Evolutionary conservation across 2,888 invertebrate species (phyloP).

Genomic region (Drosophila subsilvestris): DNA sequence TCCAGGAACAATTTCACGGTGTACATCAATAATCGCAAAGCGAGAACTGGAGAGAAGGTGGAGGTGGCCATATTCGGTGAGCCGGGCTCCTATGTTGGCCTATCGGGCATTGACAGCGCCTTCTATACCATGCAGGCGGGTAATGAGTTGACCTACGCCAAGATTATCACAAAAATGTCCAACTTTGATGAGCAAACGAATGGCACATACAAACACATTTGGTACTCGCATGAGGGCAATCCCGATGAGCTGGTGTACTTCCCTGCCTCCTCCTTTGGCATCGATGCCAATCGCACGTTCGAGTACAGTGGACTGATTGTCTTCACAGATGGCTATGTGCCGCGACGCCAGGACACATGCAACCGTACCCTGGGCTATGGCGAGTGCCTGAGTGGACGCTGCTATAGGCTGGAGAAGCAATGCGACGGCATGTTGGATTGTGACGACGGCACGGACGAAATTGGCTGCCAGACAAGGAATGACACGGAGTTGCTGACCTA

Average conservation of each 20-base stretch:
- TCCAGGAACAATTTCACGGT: slow-evolving; percentile 95
- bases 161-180: slow-evolving; percentile 94
- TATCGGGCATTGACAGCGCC: slow-evolving; percentile 94
- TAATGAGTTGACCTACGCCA: slow-evolving; percentile 94
- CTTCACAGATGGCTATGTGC: slow-evolving; percentile 93
- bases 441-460: slow-evolving; percentile 93
- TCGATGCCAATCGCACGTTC: slow-evolving; percentile 97
- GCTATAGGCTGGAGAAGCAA: slow-evolving; percentile 89
- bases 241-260: slow-evolving; percentile 94
- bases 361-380: slow-evolving; percentile 89
- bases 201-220: slow-evolving; percentile 92
- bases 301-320: slow-evolving; percentile 95
- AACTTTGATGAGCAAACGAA: slow-evolving; percentile 93
- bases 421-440: slow-evolving; percentile 93
- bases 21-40: slow-evolving; percentile 95
- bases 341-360: slow-evolving; percentile 88
- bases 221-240: slow-evolving; percentile 92
- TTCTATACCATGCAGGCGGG: slow-evolving; percentile 97
- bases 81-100: slow-evolving; percentile 96
- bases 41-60: slow-evolving; percentile 95
- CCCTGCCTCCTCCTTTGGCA: slow-evolving; percentile 95
- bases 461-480: slow-evolving; percentile 88
- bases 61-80: slow-evolving; percentile 97
- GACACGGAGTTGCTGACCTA: slow-evolving; percentile 89
- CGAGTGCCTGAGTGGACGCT: slow-evolving; percentile 93